phyloP scores from a whole-genome alignment of 2,113 vertebrate genomes.

The Phasianus colchicus region DNA sequence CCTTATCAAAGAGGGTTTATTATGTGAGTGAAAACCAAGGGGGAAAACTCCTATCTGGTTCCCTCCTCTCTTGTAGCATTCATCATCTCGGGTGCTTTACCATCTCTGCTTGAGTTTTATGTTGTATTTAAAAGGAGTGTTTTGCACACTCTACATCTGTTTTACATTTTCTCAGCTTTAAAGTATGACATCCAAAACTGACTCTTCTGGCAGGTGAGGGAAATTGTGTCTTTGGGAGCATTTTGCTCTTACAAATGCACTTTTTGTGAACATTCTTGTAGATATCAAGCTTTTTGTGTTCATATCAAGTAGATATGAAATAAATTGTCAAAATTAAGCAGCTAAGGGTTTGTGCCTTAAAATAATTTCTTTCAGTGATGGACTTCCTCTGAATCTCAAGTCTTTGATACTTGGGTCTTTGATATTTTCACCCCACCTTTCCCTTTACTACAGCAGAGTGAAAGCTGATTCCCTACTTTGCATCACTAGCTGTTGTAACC shows the following conservation, averaged over 20 bases:
- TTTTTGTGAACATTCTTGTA: neutral
- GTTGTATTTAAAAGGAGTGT: constrained; percentile 1
- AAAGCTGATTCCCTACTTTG: constrained; percentile 26
- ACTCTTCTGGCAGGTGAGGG: neutral
- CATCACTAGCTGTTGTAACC: constrained; percentile 11
- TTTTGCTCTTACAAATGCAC: neutral
- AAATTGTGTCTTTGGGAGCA: neutral
- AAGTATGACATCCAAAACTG: neutral
- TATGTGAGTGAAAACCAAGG: neutral
- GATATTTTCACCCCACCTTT: neutral
- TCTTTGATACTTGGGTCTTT: neutral
- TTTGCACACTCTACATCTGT: neutral
- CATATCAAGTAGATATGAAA: constrained; percentile 24
- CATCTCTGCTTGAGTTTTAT: neutral
- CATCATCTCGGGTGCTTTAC: neutral
- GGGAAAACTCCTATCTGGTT: neutral
- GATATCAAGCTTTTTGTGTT: neutral
- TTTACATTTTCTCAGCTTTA: constrained; percentile 15
- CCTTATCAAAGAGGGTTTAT: neutral
- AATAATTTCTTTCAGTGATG: constrained; percentile 35
- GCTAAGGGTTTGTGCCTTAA: neutral
- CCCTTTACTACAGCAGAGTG: neutral
- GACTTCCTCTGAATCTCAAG: neutral
- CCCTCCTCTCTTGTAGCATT: neutral
- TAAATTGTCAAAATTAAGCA: constrained; percentile 44